A percentile compares a stretch with the other conserved stretches of the same genome.
Evolutionary conservation across 2,888 invertebrate genomes (phyloP).

Genomic region (Actias luna): DNA sequence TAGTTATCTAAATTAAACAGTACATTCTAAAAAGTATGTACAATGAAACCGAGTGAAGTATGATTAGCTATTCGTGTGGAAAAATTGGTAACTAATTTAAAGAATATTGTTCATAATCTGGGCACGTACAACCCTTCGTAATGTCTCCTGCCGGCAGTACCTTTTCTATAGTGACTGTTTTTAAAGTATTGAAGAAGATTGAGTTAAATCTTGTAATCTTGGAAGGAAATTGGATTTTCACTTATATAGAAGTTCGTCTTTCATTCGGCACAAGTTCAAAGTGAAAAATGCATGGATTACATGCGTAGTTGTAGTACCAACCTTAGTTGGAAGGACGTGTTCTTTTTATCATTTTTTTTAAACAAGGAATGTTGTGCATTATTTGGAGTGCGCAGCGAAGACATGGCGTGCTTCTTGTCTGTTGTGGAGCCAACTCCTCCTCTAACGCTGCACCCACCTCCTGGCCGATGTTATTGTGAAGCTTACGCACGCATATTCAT

Average conservation of each 20-base stretch:
- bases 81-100: not conserved
- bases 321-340: not conserved
- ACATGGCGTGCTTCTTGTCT: constrained; percentile 41
- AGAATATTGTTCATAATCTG: constrained; percentile 32
- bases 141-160: constrained; percentile 42
- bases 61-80: not conserved
- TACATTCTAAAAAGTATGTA: too few relatives aligned
- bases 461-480: constrained; percentile 38
- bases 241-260: not conserved
- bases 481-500: constrained; percentile 25
- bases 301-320: constrained; percentile 37
- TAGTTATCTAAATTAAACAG: too few relatives aligned
- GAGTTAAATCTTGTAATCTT: constrained; percentile 13
- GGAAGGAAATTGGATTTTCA: constrained; percentile 7
- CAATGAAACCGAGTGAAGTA: too few relatives aligned
- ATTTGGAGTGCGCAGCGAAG: constrained; percentile 29
- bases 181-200: constrained; percentile 17
- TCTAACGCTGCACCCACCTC: constrained; percentile 50
- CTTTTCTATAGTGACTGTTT: constrained; percentile 27
- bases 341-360: constrained; percentile 29
- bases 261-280: not conserved
- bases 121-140: constrained; percentile 48
- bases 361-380: constrained; percentile 15
- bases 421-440: constrained; percentile 28
- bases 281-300: constrained; percentile 27